Conservation (phyloP, 2,888 invertebrate genomes). For the Leptinotarsa tumamoca region DNA sequence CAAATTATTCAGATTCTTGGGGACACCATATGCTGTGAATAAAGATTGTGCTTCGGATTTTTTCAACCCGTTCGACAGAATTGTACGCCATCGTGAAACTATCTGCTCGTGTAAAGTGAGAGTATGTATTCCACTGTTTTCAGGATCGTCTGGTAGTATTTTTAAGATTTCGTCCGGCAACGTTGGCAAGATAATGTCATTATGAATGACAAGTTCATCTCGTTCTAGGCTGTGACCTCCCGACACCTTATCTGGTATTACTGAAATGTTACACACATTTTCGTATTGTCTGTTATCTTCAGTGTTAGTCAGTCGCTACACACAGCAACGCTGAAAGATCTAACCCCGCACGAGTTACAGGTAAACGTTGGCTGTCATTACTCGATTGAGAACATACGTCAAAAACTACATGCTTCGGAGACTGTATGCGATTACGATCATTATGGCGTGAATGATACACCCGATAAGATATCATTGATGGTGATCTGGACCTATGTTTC, state of each 20-base stretch:
- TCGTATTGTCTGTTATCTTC: neutral
- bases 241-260: neutral
- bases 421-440: neutral
- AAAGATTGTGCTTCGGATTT: slow-evolving; percentile 28
- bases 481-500: too few species aligned
- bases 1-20: slow-evolving; percentile 14
- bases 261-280: neutral
- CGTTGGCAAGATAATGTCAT: slow-evolving; percentile 28
- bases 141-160: slow-evolving; percentile 29
- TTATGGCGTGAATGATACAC: too few species aligned
- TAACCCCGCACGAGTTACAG: neutral
- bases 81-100: slow-evolving; percentile 21
- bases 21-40: slow-evolving; percentile 28
- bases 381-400: slow-evolving; percentile 1
- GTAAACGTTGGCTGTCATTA: neutral
- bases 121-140: slow-evolving; percentile 8
- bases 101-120: slow-evolving; percentile 26
- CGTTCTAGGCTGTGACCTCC: neutral
- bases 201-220: slow-evolving; percentile 31
- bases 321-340: slow-evolving; percentile 1
- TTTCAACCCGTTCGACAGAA: slow-evolving; percentile 27
- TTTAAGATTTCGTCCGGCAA: slow-evolving; percentile 25
- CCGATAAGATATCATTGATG: too few species aligned
- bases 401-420: neutral
- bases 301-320: slow-evolving; percentile 5